phyloP scores from a whole-genome alignment of 2,113 vertebrate species.

The Abramis brama region DNA sequence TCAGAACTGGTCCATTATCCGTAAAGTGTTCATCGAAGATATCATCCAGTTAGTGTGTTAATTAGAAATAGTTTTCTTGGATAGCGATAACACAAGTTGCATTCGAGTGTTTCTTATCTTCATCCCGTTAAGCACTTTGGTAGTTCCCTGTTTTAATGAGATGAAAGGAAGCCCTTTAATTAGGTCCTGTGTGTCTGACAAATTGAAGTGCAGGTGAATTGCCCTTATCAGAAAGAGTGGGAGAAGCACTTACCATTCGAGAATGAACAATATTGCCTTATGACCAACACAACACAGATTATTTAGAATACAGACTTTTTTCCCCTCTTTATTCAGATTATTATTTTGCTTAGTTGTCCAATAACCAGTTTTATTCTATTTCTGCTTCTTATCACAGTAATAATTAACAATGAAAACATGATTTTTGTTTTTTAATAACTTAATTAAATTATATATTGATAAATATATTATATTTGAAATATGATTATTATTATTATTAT shows the following conservation, averaged over 20 bases:
- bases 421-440: no score
- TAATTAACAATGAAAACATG: not conserved
- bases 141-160: slow-evolving; percentile 44
- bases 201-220: slow-evolving; percentile 24
- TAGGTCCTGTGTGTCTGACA: slow-evolving; percentile 26
- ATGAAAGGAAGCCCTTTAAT: slow-evolving; percentile 49
- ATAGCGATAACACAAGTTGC: slow-evolving; percentile 40
- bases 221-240: not conserved
- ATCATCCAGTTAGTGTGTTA: slow-evolving; percentile 1
- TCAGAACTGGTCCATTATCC: not conserved
- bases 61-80: slow-evolving; percentile 41
- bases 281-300: not conserved
- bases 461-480: no score
- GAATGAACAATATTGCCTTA: not conserved
- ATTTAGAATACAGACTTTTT: not conserved
- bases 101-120: slow-evolving; percentile 47
- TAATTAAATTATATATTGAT: no score
- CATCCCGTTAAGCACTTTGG: slow-evolving; percentile 30
- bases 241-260: not conserved
- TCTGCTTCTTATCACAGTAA: not conserved
- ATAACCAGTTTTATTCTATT: not conserved
- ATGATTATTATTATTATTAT: no score
- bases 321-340: not conserved
- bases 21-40: slow-evolving; percentile 9
- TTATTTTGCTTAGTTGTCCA: not conserved